These are phyloP conservation scores for Acholoe squamosa DNA, from an alignment of 2,888 invertebrate genomes.

Conservation along the genomic window DNA sequence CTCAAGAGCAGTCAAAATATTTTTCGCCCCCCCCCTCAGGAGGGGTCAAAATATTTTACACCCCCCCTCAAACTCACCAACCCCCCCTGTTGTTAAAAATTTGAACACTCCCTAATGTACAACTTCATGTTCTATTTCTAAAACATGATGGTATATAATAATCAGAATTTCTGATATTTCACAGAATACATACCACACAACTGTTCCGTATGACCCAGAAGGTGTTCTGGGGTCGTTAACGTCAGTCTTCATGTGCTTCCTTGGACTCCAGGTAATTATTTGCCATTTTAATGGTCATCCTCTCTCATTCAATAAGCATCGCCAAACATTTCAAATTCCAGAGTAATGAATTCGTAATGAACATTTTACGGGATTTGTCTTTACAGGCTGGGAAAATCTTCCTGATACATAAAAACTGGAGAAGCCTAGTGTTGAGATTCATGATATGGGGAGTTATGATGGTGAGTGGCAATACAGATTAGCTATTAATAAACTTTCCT, in stretches of 20 bases:
- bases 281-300: too few relatives aligned
- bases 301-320: too few relatives aligned
- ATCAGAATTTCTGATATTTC: not conserved
- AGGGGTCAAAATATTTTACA: too few relatives aligned
- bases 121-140: too few relatives aligned
- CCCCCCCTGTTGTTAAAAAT: too few relatives aligned
- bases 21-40: too few relatives aligned
- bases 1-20: too few relatives aligned
- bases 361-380: not conserved
- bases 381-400: constrained; percentile 62
- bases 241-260: constrained; percentile 83
- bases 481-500: too few relatives aligned
- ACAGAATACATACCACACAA: constrained; percentile 58
- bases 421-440: not conserved
- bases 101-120: too few relatives aligned
- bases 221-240: constrained; percentile 89
- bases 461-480: too few relatives aligned
- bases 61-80: too few relatives aligned
- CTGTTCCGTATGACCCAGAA: constrained; percentile 88
- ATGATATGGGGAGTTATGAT: constrained; percentile 21
- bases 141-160: too few relatives aligned
- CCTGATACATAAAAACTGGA: constrained; percentile 49
- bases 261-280: constrained; percentile 82
- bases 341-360: not conserved
- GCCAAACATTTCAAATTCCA: not conserved